These are phyloP conservation scores for Brachionus paranguensis DNA, from an alignment of 1,140 invertebrate species.

Conservation along the genomic window DNA sequence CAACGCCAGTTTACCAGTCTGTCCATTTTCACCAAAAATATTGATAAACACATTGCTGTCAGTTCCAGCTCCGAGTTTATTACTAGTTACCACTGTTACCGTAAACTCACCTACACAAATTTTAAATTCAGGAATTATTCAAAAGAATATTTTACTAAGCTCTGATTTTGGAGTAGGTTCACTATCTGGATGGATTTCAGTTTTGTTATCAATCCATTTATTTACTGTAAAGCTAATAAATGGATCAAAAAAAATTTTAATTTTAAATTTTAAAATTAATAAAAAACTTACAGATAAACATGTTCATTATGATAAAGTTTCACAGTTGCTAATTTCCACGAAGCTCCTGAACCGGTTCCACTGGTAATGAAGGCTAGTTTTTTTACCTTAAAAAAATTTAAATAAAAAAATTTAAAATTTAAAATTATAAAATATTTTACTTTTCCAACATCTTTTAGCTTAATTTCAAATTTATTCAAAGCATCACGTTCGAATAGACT, in stretches of 20 bases:
- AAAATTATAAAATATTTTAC: neutral
- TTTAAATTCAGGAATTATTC: neutral
- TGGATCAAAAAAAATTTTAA: neutral
- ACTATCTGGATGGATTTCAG: constrained; percentile 44
- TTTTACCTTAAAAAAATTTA: neutral
- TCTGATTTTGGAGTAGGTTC: neutral
- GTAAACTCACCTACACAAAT: constrained; percentile 45
- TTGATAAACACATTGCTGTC: constrained; percentile 54
- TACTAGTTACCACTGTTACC: constrained; percentile 50
- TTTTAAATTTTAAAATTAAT: neutral
- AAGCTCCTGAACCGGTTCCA: neutral
- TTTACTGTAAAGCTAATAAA: constrained; percentile 47
- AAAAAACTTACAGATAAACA: neutral
- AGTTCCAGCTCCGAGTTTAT: constrained; percentile 48
- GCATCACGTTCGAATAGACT: constrained; percentile 15
- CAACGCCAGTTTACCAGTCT: constrained; percentile 48
- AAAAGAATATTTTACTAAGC: neutral
- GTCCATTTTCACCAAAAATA: constrained; percentile 52
- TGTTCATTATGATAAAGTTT: neutral
- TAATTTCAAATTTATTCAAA: constrained; percentile 13
- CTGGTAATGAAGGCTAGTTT: neutral
- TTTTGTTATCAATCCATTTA: constrained; percentile 50
- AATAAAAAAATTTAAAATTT: neutral
- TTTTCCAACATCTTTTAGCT: constrained; percentile 1
- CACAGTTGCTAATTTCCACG: neutral